phyloP scores from a whole-genome alignment of 2,888 invertebrate genomes.

The Meteorus cinctellus region DNA sequence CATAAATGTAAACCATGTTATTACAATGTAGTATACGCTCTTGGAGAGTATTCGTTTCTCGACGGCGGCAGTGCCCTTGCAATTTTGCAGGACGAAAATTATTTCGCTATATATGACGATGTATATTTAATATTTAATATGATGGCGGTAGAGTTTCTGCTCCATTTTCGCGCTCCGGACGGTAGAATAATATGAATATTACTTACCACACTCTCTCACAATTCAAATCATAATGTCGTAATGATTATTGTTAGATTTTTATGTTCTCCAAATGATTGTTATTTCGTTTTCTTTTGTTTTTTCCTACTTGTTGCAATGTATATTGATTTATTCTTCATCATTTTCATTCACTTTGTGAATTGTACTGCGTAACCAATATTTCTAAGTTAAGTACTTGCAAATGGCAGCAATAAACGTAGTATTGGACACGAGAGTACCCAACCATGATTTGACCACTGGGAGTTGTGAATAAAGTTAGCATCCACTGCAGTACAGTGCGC shows the following conservation, averaged over 20 bases:
- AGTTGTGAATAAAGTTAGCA: background rate
- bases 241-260: background rate
- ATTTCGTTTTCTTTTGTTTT: too few species aligned
- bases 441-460: background rate
- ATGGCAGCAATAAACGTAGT: background rate
- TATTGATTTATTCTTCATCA: too few species aligned
- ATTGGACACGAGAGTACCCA: background rate
- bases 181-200: background rate
- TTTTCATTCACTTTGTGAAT: background rate
- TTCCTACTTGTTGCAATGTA: too few species aligned
- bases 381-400: background rate
- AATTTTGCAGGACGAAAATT: too few species aligned
- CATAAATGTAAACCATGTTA: slow-evolving; percentile 11
- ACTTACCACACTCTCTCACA: background rate
- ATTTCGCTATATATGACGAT: too few species aligned
- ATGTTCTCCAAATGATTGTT: too few species aligned
- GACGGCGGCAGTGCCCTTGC: too few species aligned
- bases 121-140: too few species aligned
- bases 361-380: background rate
- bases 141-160: too few species aligned
- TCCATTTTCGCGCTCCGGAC: too few species aligned
- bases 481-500: background rate
- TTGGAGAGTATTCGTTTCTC: background rate
- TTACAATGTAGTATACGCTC: background rate
- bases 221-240: background rate